Conservation (phyloP, 2,888 invertebrate genomes). For the Sisyra terminalis region DNA sequence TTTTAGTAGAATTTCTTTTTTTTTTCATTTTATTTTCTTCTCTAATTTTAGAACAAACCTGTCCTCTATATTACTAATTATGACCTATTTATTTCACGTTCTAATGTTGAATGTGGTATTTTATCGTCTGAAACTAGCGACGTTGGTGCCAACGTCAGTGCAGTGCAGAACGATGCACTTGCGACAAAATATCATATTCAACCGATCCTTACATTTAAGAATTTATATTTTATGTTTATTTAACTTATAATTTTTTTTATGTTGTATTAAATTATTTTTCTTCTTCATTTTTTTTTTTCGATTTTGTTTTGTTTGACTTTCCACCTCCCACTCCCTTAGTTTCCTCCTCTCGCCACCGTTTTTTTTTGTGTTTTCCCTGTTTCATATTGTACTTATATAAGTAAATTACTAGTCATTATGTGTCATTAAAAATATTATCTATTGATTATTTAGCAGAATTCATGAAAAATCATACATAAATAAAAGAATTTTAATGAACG, state of each 20-base stretch:
- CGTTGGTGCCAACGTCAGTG: too few relatives aligned
- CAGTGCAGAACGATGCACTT: too few relatives aligned
- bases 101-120: too few relatives aligned
- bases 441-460: too few relatives aligned
- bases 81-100: too few relatives aligned
- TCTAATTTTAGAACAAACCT: too few relatives aligned
- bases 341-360: slow-evolving; percentile 1
- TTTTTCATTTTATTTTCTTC: too few relatives aligned
- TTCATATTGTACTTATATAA: slow-evolving; percentile 11
- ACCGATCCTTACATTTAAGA: slow-evolving; percentile 12
- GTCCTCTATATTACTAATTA: too few relatives aligned
- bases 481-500: too few relatives aligned
- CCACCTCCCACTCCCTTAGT: slow-evolving; percentile 6
- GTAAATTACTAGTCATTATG: slow-evolving; percentile 9
- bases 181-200: slow-evolving; percentile 9
- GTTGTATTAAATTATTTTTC: slow-evolving; percentile 6
- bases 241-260: slow-evolving; percentile 3
- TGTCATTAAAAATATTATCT: too few relatives aligned
- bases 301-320: slow-evolving; percentile 3
- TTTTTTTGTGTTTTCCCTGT: slow-evolving; percentile 10
- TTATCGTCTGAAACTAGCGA: too few relatives aligned
- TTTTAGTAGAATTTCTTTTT: slow-evolving; percentile 11
- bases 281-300: slow-evolving; percentile 12
- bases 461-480: too few relatives aligned
- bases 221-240: slow-evolving; percentile 15